These are phyloP conservation scores for Podiceps cristatus DNA, from an alignment of 2,113 vertebrate genomes.

Conservation along the genomic window DNA sequence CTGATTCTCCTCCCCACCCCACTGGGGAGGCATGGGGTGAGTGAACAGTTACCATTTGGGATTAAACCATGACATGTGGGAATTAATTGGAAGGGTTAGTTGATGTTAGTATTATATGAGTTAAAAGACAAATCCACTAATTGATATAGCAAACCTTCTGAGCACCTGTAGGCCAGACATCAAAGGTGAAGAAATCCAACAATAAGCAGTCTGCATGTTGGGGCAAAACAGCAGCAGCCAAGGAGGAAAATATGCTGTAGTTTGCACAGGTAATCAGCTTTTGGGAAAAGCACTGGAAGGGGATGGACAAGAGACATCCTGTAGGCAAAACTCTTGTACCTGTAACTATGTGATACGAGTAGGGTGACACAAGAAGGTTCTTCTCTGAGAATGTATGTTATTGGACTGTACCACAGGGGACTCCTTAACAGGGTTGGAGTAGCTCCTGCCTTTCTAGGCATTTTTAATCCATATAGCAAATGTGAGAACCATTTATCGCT, in stretches of 20 bases:
- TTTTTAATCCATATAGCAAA: not conserved
- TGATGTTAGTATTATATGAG: not conserved
- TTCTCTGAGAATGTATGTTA: not conserved
- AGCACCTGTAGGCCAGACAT: not conserved
- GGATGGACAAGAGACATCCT: not conserved
- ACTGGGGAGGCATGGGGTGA: too few species aligned
- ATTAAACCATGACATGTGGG: too few species aligned
- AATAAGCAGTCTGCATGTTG: not conserved
- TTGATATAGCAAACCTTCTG: not conserved
- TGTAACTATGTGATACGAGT: not conserved
- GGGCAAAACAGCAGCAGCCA: not conserved
- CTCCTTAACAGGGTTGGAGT: not conserved
- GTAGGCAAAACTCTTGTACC: not conserved
- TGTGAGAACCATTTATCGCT: not conserved
- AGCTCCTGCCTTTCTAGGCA: not conserved
- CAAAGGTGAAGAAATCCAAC: not conserved
- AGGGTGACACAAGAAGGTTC: not conserved
- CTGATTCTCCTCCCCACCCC: too few species aligned
- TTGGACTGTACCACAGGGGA: not conserved
- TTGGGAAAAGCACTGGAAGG: not conserved
- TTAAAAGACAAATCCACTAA: not conserved
- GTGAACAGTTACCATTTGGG: too few species aligned
- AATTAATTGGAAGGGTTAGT: not conserved
- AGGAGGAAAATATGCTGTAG: not conserved
- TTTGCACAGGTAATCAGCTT: not conserved